phyloP scores from a whole-genome alignment of 1,140 invertebrate genomes.

The Panagrolaimus sp. region DNA sequence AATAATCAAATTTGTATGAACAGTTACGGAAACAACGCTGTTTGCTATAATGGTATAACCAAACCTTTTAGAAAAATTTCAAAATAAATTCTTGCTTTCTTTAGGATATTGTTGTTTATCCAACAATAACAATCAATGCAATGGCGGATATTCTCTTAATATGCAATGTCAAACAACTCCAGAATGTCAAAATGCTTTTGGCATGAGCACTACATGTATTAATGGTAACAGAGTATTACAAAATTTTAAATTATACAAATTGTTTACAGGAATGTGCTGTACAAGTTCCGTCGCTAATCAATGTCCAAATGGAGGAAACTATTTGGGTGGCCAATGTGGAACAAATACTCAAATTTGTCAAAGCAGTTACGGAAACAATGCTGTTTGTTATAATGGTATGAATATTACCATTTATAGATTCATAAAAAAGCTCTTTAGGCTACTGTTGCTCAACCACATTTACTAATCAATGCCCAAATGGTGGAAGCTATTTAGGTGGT shows the following conservation, averaged over 20 bases:
- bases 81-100: neutral
- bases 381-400: neutral
- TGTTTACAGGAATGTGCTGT: neutral
- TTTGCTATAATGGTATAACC: conserved; percentile 6
- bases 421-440: neutral
- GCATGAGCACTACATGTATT: neutral
- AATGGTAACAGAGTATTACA: neutral
- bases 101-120: conserved; percentile 4
- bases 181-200: conserved; percentile 3
- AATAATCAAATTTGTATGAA: neutral
- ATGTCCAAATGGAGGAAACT: neutral
- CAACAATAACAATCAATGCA: neutral
- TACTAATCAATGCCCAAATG: neutral
- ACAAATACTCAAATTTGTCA: neutral
- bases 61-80: too few species aligned
- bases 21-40: neutral
- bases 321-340: neutral
- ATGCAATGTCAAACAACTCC: neutral
- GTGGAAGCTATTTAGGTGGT: neutral
- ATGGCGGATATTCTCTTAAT: neutral
- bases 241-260: neutral
- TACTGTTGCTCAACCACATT: neutral
- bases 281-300: neutral
- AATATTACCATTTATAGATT: neutral
- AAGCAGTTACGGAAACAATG: neutral